These are phyloP conservation scores for Hylaeus volcanicus DNA, from an alignment of 1,140 invertebrate genomes.

Conservation along the genomic window DNA sequence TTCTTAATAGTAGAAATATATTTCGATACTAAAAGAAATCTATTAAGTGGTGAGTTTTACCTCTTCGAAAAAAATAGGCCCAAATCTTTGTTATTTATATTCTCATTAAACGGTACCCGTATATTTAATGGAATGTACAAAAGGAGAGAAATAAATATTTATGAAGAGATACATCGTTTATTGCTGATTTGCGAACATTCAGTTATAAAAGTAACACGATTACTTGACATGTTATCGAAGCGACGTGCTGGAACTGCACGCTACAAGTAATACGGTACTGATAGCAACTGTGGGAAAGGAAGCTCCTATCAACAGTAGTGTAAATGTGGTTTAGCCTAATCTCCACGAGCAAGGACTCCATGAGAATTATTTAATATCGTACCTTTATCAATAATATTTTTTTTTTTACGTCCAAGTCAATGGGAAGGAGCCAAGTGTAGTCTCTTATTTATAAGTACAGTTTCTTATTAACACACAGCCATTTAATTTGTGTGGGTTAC, in stretches of 20 bases:
- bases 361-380: background rate
- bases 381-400: too few relatives aligned
- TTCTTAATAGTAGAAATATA: too few relatives aligned
- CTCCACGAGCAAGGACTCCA: background rate
- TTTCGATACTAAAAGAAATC: too few relatives aligned
- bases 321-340: conserved; percentile 49
- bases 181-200: background rate
- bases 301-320: conserved; percentile 68
- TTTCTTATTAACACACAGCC: too few relatives aligned
- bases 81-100: too few relatives aligned
- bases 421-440: too few relatives aligned
- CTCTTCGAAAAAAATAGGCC: too few relatives aligned
- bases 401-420: background rate
- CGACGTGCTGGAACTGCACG: conserved; percentile 3
- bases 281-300: conserved; percentile 79
- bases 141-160: background rate
- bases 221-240: conserved; percentile 28
- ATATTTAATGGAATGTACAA: background rate
- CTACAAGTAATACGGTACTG: conserved; percentile 69
- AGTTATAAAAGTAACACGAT: background rate
- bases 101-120: too few relatives aligned
- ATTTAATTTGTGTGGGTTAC: too few relatives aligned
- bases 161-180: background rate
- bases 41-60: too few relatives aligned
- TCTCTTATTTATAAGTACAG: too few relatives aligned